Evolutionary conservation across 2,113 vertebrate species (phyloP).

Genomic region (Nettapus auritus): DNA sequence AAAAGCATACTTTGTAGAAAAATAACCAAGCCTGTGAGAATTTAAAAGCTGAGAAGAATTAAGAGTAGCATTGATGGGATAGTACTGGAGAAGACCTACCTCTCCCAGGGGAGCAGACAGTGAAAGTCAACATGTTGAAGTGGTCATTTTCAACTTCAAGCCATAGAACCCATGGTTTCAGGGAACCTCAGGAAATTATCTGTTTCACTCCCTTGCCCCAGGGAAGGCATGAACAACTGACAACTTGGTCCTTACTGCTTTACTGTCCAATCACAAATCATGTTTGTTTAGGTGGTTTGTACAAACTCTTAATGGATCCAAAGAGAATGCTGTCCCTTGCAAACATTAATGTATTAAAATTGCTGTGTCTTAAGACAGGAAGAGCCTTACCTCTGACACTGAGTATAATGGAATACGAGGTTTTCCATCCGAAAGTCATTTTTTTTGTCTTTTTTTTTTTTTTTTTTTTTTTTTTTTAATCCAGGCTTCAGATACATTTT

Average conservation of each 20-base stretch:
- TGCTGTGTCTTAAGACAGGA: neutral
- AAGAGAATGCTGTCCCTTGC: constrained; percentile 8
- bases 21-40: neutral
- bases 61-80: neutral
- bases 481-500: neutral
- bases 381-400: neutral
- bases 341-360: neutral
- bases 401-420: neutral
- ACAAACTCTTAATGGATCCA: constrained; percentile 6
- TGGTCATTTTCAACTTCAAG: constrained; percentile 29
- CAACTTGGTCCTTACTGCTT: neutral
- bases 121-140: neutral
- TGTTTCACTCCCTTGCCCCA: neutral
- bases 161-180: neutral
- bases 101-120: neutral
- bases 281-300: constrained; percentile 14
- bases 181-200: neutral
- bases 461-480: neutral
- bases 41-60: neutral
- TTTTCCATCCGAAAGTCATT: neutral
- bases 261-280: neutral
- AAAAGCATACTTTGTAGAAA: neutral
- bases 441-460: too few relatives aligned
- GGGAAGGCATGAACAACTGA: neutral
- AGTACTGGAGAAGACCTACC: neutral